Evolutionary conservation across 2,797 vertebrate genomes (phyloP).

Genomic region (Iguana delicatissima): DNA sequence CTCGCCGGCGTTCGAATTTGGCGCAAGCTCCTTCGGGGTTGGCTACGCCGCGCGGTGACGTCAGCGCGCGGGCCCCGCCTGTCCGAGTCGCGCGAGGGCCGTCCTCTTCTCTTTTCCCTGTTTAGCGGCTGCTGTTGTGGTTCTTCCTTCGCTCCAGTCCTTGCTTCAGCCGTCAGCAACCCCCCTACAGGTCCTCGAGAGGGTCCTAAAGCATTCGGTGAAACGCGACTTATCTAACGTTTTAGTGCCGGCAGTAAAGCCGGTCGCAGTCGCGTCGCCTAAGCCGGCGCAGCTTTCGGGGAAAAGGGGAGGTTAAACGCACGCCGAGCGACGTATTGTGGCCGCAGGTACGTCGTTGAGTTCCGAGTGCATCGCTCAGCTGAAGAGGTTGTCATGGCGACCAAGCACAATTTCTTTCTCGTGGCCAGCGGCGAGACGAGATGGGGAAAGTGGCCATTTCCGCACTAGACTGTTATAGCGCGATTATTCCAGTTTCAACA

Average conservation of each 20-base stretch:
- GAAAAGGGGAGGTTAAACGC: neutral
- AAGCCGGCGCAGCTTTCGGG: neutral
- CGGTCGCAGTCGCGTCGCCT: too few species aligned
- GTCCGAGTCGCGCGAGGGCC: accelerated
- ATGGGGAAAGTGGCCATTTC: too few species aligned
- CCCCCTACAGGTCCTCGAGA: neutral
- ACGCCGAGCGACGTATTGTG: constrained; percentile 2
- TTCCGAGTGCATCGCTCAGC: accelerated
- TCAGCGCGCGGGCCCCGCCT: neutral
- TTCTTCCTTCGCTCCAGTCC: accelerated
- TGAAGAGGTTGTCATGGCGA: neutral
- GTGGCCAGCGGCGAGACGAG: neutral
- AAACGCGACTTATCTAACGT: neutral
- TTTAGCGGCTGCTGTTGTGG: accelerated
- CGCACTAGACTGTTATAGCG: too few species aligned
- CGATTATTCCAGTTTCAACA: too few species aligned
- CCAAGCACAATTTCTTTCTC: neutral
- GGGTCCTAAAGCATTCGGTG: accelerated
- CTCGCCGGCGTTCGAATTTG: constrained; percentile 41
- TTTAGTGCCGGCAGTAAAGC: too few species aligned
- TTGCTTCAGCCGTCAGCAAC: accelerated
- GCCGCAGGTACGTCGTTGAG: accelerated
- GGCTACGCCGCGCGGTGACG: neutral
- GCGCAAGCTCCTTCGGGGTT: constrained; percentile 13
- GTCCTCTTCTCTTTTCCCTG: accelerated